Base-by-base conservation (phyloP, 2,113 vertebrate species). In the Zeus faber region DNA sequence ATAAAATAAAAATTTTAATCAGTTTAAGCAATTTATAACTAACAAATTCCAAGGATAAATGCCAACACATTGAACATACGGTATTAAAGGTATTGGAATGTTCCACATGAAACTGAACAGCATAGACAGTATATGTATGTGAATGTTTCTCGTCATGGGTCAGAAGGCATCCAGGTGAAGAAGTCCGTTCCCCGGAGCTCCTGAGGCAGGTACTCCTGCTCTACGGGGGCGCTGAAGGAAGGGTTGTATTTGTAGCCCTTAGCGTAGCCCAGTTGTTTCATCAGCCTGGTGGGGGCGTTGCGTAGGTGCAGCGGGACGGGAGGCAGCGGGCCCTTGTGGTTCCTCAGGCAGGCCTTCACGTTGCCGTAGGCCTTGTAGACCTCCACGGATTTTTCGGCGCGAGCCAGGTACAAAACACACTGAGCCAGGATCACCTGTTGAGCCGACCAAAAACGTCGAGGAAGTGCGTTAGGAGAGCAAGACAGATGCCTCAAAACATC, bases 211-310 rank as follows among this genome's bases (percentile, higher is more conserved):
- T 98, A 98, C 20, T 93, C 89, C 80, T 99, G 96, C 6, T 95
- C 87, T 33, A 95, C 91, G 0, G 91, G 87, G 16, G 71, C 52
- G 0, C 78, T 89, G 83, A 91, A 94, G 51, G 79, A 62, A 4
- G 96, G 96, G 65, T 96, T 97, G 43, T 98, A 97, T 63, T 95
- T 95, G 81, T 98, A 99, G 65, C 88, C 94, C 85, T 93, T 91
- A 5, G 88, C 89, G 1, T 98, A 98, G 67, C 93, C 96, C 58
- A 99, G 59, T 6, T 94, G 82, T 80, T 95, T 97, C 95, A 97
- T 96, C 16, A 99, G 91, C 55, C 58, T 88, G 39, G 95, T 98
- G 35, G 97, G 89, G 0, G 96, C 95, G 0, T 98, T 98, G 58
- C 96, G 91, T 25, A 99, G 89, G 74, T 99, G 96, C 70, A 99